Conservation (phyloP, 2,113 vertebrate species). For the Tetraodon nigroviridis region DNA sequence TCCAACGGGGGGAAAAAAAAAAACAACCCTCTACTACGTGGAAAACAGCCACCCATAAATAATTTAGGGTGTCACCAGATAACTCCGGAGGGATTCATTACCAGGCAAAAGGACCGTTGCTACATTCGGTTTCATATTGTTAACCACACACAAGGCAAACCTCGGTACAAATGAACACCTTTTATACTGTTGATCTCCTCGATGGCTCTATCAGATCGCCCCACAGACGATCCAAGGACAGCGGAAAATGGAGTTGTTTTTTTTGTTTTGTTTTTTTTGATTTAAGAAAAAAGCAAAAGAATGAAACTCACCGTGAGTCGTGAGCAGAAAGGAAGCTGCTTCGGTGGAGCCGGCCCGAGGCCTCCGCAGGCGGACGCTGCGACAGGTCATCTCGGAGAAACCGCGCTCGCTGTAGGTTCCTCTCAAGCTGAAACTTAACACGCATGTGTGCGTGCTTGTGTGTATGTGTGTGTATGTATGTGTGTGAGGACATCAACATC, state of each 20-base stretch:
- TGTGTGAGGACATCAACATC: slow-evolving; percentile 1
- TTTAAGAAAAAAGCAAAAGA: not conserved
- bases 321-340: slow-evolving; percentile 51
- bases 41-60: slow-evolving; percentile 36
- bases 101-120: slow-evolving; percentile 39
- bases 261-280: too few relatives aligned
- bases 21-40: too few relatives aligned
- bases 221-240: too few relatives aligned
- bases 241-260: too few relatives aligned
- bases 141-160: not conserved
- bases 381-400: slow-evolving; percentile 43
- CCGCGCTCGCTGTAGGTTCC: slow-evolving; percentile 8
- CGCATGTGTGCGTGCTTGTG: slow-evolving; percentile 1
- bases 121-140: slow-evolving; percentile 31
- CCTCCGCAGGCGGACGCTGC: slow-evolving; percentile 45
- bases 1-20: slow-evolving; percentile 12
- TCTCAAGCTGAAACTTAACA: slow-evolving; percentile 50
- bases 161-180: slow-evolving; percentile 12
- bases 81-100: slow-evolving; percentile 43
- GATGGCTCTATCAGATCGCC: too few relatives aligned
- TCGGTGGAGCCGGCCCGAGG: slow-evolving; percentile 12
- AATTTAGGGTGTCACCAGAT: slow-evolving; percentile 59
- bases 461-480: slow-evolving; percentile 4
- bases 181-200: slow-evolving; percentile 13
- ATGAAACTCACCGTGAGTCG: slow-evolving; percentile 52